Conservation (phyloP, 2,797 vertebrate genomes). For the Arnoldichthys spilopterus region DNA sequence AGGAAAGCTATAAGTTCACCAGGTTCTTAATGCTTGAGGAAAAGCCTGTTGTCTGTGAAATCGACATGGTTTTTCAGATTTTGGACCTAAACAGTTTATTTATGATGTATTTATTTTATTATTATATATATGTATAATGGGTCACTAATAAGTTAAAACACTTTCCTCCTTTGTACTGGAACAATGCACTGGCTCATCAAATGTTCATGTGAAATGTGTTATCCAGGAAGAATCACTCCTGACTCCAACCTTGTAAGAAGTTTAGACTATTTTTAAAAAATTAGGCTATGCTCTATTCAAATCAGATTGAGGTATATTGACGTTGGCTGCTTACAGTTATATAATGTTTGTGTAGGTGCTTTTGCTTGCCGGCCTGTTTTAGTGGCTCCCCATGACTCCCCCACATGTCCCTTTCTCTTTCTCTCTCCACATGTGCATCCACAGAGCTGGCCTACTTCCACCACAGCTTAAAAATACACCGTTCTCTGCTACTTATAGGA, state of each 20-base stretch:
- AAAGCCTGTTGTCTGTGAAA: no score
- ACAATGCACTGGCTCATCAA: neutral
- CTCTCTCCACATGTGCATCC: neutral
- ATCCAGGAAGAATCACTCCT: neutral
- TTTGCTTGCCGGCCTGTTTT: neutral
- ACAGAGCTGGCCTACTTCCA: constrained; percentile 5
- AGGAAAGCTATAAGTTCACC: no score
- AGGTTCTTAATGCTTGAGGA: no score
- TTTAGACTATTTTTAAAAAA: constrained; percentile 17
- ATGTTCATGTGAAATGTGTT: constrained; percentile 17
- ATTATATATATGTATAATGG: no score
- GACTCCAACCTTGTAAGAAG: constrained; percentile 14
- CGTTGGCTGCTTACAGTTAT: neutral
- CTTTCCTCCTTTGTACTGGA: neutral
- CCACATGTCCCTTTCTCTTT: neutral
- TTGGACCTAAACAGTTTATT: no score
- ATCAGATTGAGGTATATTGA: neutral
- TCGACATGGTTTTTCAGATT: no score
- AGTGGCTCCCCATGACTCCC: neutral
- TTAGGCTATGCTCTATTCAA: neutral
- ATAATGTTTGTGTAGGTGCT: constrained; percentile 11
- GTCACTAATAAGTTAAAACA: no score
- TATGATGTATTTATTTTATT: no score
- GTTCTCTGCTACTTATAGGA: neutral
- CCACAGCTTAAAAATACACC: neutral